Base-by-base conservation (phyloP, 2,797 vertebrate species). In the Nyctibius grandis region DNA sequence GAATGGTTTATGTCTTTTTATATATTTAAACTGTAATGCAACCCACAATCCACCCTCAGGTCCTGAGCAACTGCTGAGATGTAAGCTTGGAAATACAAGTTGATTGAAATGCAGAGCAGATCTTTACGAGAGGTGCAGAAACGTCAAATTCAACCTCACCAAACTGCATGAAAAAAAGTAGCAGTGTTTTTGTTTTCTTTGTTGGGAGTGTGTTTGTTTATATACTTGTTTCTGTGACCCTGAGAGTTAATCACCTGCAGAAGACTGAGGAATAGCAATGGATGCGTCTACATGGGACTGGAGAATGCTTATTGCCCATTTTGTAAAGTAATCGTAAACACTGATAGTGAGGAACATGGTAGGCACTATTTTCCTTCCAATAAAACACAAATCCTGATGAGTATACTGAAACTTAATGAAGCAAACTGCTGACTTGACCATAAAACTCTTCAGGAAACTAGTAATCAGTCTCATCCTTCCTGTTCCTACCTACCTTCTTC, bases 1-100 rank as follows among this genome's bases (percentile, higher is more conserved):
- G 76, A 97, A 97, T 96, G 94, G 95, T 97, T 97, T 98, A 97
- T 97, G 91, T 91, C 88, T 94, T 94, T 97, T 96, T 97, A 96
- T 96, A 94, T 92, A 74, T 91, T 97, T 97, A 95, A 97, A 93
- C 77, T 88, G 72, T 95, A 97, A 95, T 20, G 8, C 36, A 78
- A 93, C 79, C 92, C 54, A 36, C 56, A 68, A 85, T 89, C 67
- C 87, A 93, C 61, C 69, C 63, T 92, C 57, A 74, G 63, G 90
- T 97, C 90, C 93, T 94, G 74, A 97, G 94, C 96, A 97, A 96
- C 74, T 85, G 72, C 93, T 97, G 95, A 97, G 97, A 94, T 96
- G 72, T 97, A 97, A 97, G 91, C 95, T 97, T 94, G 92, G 88
- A 97, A 97, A 96, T 96, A 97, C 95, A 97, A 97, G 56, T 86